These are phyloP conservation scores for Lepus europaeus DNA, from an alignment of 2,113 vertebrate species.

Conservation along the genomic window DNA sequence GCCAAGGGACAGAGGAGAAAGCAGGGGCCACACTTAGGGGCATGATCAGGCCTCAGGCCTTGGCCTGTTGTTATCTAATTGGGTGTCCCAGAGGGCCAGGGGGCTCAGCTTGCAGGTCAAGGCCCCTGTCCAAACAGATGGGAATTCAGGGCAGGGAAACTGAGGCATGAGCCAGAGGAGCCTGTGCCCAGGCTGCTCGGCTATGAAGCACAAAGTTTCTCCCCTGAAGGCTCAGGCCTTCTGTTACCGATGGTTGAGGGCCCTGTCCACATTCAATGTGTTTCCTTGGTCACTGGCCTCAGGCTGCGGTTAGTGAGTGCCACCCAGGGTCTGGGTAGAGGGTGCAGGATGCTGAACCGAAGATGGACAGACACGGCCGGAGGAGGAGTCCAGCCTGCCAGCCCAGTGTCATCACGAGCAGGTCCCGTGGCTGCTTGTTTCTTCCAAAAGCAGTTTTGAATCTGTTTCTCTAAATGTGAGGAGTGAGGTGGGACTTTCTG, in stretches of 20 bases:
- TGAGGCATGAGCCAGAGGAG: background rate
- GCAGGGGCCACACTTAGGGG: background rate
- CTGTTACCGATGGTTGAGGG: background rate
- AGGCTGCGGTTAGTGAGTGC: background rate
- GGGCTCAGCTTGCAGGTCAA: background rate
- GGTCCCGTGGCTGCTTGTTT: background rate
- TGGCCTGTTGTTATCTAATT: background rate
- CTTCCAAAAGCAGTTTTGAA: background rate
- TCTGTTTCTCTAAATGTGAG: background rate
- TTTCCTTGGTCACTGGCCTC: background rate
- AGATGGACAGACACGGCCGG: background rate
- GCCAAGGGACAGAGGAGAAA: background rate
- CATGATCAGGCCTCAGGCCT: background rate
- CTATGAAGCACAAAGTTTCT: background rate
- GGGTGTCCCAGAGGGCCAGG: background rate
- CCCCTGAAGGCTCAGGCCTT: background rate
- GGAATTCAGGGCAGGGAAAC: background rate
- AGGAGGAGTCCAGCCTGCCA: background rate
- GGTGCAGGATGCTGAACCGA: no score
- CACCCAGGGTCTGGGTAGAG: rapidly evolving
- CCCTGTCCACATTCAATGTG: background rate
- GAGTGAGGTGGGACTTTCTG: background rate
- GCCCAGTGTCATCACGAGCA: no score
- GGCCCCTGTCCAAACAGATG: background rate
- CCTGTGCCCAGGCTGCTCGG: background rate